Percentiles rank a stretch among this genome's conserved stretches.
phyloP scores from a whole-genome alignment of 2,113 vertebrate species.

The Cynoglossus semilaevis region DNA sequence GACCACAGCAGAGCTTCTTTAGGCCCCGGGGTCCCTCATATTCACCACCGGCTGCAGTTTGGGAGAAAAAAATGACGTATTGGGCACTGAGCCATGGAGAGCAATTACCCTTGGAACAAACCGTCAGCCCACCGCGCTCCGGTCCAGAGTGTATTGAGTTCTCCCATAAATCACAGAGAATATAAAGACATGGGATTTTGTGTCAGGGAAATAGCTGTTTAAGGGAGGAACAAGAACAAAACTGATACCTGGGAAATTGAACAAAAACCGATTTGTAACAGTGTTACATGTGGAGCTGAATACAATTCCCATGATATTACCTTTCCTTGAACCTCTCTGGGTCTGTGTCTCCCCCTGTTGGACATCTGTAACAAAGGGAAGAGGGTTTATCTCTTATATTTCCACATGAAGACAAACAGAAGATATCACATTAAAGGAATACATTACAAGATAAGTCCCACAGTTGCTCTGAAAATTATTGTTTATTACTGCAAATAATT shows the following conservation, averaged over 20 bases:
- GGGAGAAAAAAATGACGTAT: conserved; percentile 61
- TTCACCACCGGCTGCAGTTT: conserved; percentile 48
- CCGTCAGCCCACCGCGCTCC: conserved; percentile 58
- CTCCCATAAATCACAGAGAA: conserved; percentile 65
- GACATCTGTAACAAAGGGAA: conserved; percentile 68
- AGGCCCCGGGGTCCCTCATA: conserved; percentile 52
- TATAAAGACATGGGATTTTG: conserved; percentile 41
- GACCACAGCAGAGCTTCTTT: conserved; percentile 52
- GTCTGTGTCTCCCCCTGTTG: conserved; percentile 70
- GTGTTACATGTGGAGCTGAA: conserved; percentile 34
- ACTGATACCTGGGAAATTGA: conserved; percentile 33
- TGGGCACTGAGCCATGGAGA: conserved; percentile 67
- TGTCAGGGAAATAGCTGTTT: conserved; percentile 35
- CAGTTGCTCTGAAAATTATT: too few relatives aligned
- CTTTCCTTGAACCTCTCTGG: conserved; percentile 71
- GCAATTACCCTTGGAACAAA: conserved; percentile 69
- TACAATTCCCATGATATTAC: conserved; percentile 56
- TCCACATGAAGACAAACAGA: conserved; percentile 3
- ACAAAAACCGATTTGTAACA: conserved; percentile 39
- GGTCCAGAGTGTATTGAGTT: conserved; percentile 48
- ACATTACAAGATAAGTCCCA: too few relatives aligned
- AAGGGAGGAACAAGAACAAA: conserved; percentile 22
- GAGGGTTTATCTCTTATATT: conserved; percentile 17
- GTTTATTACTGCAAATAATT: too few relatives aligned
- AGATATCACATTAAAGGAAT: conserved; percentile 22